Percentiles rank a stretch among this genome's conserved stretches.
These are phyloP conservation scores for Setophaga petechia DNA, from an alignment of 2,113 vertebrate species.

Conservation along the genomic window DNA sequence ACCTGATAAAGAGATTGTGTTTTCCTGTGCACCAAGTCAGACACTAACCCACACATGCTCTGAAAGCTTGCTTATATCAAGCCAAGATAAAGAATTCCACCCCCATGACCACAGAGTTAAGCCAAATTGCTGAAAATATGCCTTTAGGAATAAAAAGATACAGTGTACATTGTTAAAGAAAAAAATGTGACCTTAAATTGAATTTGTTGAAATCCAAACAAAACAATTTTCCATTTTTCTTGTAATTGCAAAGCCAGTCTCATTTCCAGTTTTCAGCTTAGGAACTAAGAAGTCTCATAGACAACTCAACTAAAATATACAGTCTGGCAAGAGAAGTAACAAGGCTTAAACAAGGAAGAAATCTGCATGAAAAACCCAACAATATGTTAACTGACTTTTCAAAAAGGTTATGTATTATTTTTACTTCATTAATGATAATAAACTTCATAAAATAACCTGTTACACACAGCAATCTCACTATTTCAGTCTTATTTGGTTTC, in stretches of 20 bases:
- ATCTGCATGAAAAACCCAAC: not conserved
- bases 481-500: not conserved
- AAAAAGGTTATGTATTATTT: accelerated
- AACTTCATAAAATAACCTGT: not conserved
- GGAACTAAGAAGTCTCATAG: not conserved
- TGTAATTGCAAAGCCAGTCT: not conserved
- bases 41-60: not conserved
- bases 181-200: not conserved
- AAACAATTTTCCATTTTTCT: not conserved
- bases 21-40: not conserved
- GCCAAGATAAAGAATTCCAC: slow-evolving; percentile 51
- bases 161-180: not conserved
- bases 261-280: not conserved
- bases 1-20: not conserved
- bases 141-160: slow-evolving; percentile 14
- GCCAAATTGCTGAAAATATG: not conserved
- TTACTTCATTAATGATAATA: not conserved
- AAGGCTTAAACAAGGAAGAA: not conserved
- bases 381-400: not conserved
- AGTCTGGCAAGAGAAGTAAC: not conserved
- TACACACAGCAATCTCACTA: not conserved
- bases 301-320: not conserved
- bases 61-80: not conserved
- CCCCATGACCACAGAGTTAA: not conserved
- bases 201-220: slow-evolving; percentile 32